Conservation (phyloP, 2,797 vertebrate genomes). For the Spheniscus humboldti region DNA sequence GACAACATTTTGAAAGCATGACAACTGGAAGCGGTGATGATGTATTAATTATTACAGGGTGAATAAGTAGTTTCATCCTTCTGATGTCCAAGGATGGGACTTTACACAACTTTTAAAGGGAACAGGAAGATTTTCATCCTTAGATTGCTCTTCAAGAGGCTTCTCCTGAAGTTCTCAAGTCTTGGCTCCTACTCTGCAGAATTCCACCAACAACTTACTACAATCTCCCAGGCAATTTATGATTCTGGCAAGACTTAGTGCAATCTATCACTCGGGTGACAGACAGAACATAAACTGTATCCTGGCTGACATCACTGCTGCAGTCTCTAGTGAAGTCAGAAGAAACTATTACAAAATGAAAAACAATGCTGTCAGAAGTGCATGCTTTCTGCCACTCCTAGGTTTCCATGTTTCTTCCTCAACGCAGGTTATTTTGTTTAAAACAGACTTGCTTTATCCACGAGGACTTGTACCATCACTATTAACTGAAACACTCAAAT, state of each 20-base stretch:
- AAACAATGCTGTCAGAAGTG: not conserved
- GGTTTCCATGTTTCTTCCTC: not conserved
- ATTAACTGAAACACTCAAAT: not conserved
- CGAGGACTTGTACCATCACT: not conserved
- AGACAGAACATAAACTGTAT: conserved; percentile 36
- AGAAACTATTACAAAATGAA: conserved; percentile 4
- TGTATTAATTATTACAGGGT: not conserved
- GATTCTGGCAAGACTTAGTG: not conserved
- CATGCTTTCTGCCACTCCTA: not conserved
- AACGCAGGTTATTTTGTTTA: not conserved
- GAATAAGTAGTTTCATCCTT: not conserved
- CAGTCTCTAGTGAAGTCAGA: conserved; percentile 35
- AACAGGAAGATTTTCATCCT: not conserved
- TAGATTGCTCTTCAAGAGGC: not conserved
- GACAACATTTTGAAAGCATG: not conserved
- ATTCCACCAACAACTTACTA: conserved; percentile 7
- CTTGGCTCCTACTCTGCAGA: not conserved
- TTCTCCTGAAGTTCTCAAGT: conserved; percentile 7
- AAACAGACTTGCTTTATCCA: not conserved
- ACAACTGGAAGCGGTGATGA: not conserved
- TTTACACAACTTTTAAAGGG: not conserved
- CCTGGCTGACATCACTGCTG: conserved; percentile 40
- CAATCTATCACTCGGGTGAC: conserved; percentile 20
- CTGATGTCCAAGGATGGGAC: not conserved
- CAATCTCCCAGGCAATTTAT: conserved; percentile 25